Percentiles rank a stretch among this genome's conserved stretches.
phyloP scores from a whole-genome alignment of 2,113 vertebrate genomes.

The Chlorodrepanis virens region DNA sequence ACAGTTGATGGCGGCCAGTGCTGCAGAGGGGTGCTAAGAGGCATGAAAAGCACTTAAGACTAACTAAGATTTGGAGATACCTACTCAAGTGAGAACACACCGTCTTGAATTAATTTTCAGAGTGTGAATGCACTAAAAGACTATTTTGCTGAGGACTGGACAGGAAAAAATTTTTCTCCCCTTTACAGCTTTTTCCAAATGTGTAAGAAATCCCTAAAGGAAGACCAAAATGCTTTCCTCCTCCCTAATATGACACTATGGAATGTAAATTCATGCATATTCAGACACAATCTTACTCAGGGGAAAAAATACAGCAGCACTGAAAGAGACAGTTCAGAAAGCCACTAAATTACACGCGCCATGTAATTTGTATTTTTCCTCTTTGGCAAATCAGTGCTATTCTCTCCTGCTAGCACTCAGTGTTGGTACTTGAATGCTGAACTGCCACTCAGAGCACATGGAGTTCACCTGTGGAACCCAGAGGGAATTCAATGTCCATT shows the following conservation, averaged over 20 bases:
- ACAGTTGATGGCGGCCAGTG: background rate
- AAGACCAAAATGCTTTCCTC: background rate
- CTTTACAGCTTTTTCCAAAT: background rate
- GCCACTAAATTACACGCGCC: background rate
- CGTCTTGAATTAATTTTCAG: background rate
- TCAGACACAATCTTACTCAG: background rate
- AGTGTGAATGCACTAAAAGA: background rate
- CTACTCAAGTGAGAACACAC: background rate
- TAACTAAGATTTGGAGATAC: background rate
- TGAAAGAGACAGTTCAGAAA: background rate
- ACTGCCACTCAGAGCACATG: rapidly evolving
- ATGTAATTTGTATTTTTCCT: background rate
- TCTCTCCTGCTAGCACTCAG: background rate
- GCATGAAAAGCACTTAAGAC: background rate
- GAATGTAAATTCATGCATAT: background rate
- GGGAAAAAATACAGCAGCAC: background rate
- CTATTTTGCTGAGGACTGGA: background rate
- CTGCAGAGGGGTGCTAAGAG: background rate
- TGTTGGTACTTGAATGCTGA: background rate
- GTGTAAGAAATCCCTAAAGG: background rate
- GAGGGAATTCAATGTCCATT: background rate
- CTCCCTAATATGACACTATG: background rate
- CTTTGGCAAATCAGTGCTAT: background rate
- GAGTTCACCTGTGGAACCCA: background rate
- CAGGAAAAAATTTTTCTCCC: background rate